These are phyloP conservation scores for Eupithecia pulchellata DNA, from an alignment of 2,888 invertebrate species.

Conservation along the genomic window DNA sequence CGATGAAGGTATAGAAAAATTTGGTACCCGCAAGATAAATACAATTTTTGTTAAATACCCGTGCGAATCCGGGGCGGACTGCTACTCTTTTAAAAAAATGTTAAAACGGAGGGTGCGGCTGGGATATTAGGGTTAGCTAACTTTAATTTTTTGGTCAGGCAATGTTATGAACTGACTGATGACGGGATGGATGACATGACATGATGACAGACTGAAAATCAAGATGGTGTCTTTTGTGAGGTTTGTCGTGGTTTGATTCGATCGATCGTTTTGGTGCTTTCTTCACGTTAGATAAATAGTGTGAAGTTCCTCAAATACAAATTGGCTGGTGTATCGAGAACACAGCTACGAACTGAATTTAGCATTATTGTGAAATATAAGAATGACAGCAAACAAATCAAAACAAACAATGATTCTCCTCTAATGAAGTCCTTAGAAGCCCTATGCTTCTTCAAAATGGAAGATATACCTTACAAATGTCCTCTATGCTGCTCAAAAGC, in stretches of 20 bases:
- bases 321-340: conserved; percentile 67
- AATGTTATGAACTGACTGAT: neutral
- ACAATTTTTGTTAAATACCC: no score
- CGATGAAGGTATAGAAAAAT: no score
- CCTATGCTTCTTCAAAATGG: conserved; percentile 72
- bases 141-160: neutral
- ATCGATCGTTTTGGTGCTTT: conserved; percentile 60
- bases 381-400: conserved; percentile 46
- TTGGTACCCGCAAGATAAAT: no score
- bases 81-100: no score
- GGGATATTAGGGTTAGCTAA: no score
- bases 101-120: no score
- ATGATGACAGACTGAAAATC: neutral
- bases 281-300: conserved; percentile 68
- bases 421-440: conserved; percentile 29
- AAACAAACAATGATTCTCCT: conserved; percentile 50
- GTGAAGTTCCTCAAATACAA: conserved; percentile 80
- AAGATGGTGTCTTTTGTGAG: conserved; percentile 36
- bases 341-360: conserved; percentile 60
- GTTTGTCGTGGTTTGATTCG: conserved; percentile 36
- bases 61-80: no score
- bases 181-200: neutral
- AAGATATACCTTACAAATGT: conserved; percentile 80
- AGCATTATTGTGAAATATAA: conserved; percentile 40
- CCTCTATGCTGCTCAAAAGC: conserved; percentile 88